Evolutionary conservation across 2,888 invertebrate genomes (phyloP), one percentile per base, ranked within the genome.

Genomic region (Drosophila quinaria): DNA sequence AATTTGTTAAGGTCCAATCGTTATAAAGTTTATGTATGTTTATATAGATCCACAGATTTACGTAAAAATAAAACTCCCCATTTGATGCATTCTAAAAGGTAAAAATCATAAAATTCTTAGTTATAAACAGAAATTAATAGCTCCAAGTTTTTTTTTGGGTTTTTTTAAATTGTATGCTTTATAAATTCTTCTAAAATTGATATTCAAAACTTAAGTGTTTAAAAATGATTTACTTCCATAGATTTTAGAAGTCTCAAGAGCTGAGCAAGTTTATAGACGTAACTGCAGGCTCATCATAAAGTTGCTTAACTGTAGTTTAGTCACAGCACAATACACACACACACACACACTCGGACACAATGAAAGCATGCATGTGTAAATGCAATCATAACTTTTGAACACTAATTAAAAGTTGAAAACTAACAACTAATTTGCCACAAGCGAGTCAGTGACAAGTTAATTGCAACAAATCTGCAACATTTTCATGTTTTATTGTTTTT

Each of bases 321-420:
- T 35, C 15, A 19, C 9, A 29, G 4, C 17, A 3, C 4, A 37
- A 39, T 35, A 31, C 33, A 44, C 56, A 54, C 51, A n/a, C 29
- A 39, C n/a, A 11, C 22, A 39, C 15, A 31, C n/a, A 25, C 37
- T 44, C 15, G 25, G 19, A 33, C 49, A 19, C 50, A 10, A 9
- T 35, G 1, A 25, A n/a, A 5, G n/a, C 15, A n/a, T 42, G 19
- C 41, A 37, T 4, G 10, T 19, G 39, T 9, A 50, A 19, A 25
- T 42, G 66, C 58, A 80, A 64, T 47, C 51, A 65, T 65, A 80
- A 79, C 83, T 85, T 88, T 85, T 64, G 51, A 66, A 69, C 70
- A 61, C 68, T 82, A 86, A 83, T 88, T 82, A 88, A 88, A 88
- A 86, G 87, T 88, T 86, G 55, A 58, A 72, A 86, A 77, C 77